Evolutionary conservation across 1,140 invertebrate genomes (phyloP).

Genomic region (Sminthurinus signatus): DNA sequence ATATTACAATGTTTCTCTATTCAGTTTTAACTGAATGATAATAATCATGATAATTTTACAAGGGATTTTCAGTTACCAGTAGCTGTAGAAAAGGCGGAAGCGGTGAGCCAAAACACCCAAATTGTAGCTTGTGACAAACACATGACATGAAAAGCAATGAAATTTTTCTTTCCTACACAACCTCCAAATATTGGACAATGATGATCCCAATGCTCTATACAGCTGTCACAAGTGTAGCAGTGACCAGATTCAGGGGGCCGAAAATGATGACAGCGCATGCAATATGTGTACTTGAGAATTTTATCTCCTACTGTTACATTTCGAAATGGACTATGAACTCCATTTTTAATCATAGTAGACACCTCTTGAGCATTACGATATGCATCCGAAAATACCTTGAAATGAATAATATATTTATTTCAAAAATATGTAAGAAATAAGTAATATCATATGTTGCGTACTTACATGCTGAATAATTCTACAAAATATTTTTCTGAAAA

Average conservation of each 20-base stretch:
- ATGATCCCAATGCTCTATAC: conserved; percentile 31
- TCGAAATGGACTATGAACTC: conserved; percentile 11
- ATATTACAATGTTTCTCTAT: too few species aligned
- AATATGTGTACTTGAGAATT: conserved; percentile 8
- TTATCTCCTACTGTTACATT: conserved; percentile 7
- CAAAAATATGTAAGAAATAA: not conserved
- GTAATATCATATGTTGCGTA: not conserved
- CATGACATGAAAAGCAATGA: conserved; percentile 28
- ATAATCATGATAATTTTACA: too few species aligned
- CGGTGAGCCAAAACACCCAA: conserved; percentile 15
- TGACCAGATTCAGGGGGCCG: conserved; percentile 11
- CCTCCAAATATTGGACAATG: conserved; percentile 33
- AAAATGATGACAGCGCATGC: conserved; percentile 12
- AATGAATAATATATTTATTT: not conserved
- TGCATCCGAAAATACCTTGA: too few species aligned
- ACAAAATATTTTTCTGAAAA: too few species aligned
- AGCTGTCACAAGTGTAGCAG: conserved; percentile 21
- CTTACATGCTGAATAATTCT: conserved; percentile 7
- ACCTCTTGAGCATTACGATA: too few species aligned
- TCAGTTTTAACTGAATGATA: too few species aligned
- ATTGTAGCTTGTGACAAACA: conserved; percentile 9
- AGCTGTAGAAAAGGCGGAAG: not conserved
- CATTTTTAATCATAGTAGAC: conserved; percentile 1
- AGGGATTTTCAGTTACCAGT: too few species aligned
- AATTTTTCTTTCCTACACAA: conserved; percentile 27